Base-by-base conservation (phyloP, 2,797 vertebrate species). In the Eurystomus glaucurus region DNA sequence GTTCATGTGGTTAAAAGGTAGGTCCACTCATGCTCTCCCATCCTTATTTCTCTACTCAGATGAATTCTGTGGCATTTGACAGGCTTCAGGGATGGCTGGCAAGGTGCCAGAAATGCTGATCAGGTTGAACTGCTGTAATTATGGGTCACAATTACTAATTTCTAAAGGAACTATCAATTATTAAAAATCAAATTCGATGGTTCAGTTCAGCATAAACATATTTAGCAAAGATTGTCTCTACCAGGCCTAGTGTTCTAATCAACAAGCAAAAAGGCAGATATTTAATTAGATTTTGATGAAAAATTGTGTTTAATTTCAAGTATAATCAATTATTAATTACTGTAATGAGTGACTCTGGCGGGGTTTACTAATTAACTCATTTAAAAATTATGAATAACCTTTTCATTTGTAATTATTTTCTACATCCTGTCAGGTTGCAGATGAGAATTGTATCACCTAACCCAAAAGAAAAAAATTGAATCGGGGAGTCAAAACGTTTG, bases 271-370 rank as follows among this genome's bases (percentile, higher is more conserved):
- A 97, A 98, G 98, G 96, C 98, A 98, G 98, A 96, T 99, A 98
- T 99, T 99, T 99, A 99, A 99, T 99, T 99, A 99, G 99, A 99
- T 98, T 98, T 99, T 99, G 99, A 99, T 99, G 99, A 99, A 99
- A 99, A 99, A 99, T 99, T 99, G 99, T 99, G 99, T 99, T 99
- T 99, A 99, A 99, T 99, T 99, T 99, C 98, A 99, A 99, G 99
- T 99, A 98, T 99, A 99, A 99, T 99, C 99, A 99, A 99, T 99
- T 99, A 99, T 99, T 99, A 99, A 99, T 98, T 98, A 98, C 98
- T 98, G 97, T 99, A 99, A 99, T 99, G 99, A 99, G 99, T 98
- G 98, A 98, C 98, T 99, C 98, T 98, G 98, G 98, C 96, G 98
- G 99, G 98, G 98, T 98, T 98, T 98, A 98, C 98, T 99, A 99